Evolutionary conservation across 2,797 vertebrate genomes (phyloP).

Genomic region (Melanotaenia maccullochi): DNA sequence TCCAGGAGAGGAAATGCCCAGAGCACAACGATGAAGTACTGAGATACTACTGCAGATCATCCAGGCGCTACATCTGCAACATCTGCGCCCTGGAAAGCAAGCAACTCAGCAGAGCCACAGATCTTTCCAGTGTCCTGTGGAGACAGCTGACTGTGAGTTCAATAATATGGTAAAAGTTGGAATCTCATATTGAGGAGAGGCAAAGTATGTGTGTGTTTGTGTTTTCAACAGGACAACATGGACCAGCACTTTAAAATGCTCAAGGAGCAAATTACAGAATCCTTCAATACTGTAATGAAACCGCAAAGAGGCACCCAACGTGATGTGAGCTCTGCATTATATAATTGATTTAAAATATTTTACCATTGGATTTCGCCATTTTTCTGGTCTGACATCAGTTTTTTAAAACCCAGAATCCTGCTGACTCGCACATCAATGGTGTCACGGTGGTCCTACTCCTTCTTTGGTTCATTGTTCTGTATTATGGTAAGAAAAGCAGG

Average conservation of each 20-base stretch:
- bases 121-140: slow-evolving; percentile 46
- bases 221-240: slow-evolving; percentile 61
- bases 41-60: slow-evolving; percentile 67
- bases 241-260: slow-evolving; percentile 55
- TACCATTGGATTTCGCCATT: not conserved
- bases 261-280: slow-evolving; percentile 42
- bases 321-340: slow-evolving; percentile 36
- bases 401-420: slow-evolving; percentile 26
- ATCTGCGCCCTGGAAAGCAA: slow-evolving; percentile 66
- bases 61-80: slow-evolving; percentile 71
- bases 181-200: not conserved
- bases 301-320: slow-evolving; percentile 29
- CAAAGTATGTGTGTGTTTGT: slow-evolving; percentile 6
- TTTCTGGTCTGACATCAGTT: slow-evolving; percentile 1
- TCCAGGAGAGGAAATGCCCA: slow-evolving; percentile 62
- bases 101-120: slow-evolving; percentile 22
- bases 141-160: slow-evolving; percentile 67
- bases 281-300: slow-evolving; percentile 29
- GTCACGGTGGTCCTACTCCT: slow-evolving; percentile 66
- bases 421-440: slow-evolving; percentile 38
- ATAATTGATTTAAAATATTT: not conserved
- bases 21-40: slow-evolving; percentile 69
- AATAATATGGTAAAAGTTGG: not conserved
- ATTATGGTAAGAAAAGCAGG: slow-evolving; percentile 65
- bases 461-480: slow-evolving; percentile 74